Base-by-base conservation (phyloP, 1,140 invertebrate genomes). In the Neuroterus valhalla region DNA sequence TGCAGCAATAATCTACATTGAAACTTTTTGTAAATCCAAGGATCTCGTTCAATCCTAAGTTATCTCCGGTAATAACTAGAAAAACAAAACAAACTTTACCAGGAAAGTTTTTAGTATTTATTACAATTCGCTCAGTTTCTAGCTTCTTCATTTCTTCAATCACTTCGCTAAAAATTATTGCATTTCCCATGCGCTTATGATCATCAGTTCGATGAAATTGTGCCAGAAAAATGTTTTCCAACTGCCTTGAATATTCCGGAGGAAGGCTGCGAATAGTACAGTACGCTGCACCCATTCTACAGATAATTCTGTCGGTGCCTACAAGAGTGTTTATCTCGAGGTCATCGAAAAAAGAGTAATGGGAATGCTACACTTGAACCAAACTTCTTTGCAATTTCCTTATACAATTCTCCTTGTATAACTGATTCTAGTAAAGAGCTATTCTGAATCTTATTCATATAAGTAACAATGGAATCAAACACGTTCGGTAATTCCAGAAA, bases 171-270 rank as follows among this genome's bases (percentile, higher is more conserved):
- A 69, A 46, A 15, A 26, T 69, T 0, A 23, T 10, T 69, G 21
- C 5, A 48, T 69, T 69, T 48, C 68, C 44, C 6, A 48, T 45
- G 12, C 23, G 19, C 26, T 69, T 48, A 11, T 68, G 43, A 43
- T 68, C 67, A 11, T 17, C 14, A 68, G 15, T 45, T 46, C 43
- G 38, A 26, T 68, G 67, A 68, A 68, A 26, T 21, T 68, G 67
- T 8, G 21, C 67, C 5, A 46, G 21, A 46, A 68, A 68, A 44
- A 68, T 68, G 11, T 68, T 68, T 68, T 68, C 44, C 15, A 46
- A 68, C 1, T 68, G 38, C 46, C 67, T 68, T 11, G 31, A 0
- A 46, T 44, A 43, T 68, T 68, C n/a, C 5, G 21, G 21, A 17
- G 67, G 44, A 19, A 68, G 8, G 45, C 31, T 45, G 23, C 10